phyloP scores from a whole-genome alignment of 2,113 vertebrate species.

The Rhea americana region DNA sequence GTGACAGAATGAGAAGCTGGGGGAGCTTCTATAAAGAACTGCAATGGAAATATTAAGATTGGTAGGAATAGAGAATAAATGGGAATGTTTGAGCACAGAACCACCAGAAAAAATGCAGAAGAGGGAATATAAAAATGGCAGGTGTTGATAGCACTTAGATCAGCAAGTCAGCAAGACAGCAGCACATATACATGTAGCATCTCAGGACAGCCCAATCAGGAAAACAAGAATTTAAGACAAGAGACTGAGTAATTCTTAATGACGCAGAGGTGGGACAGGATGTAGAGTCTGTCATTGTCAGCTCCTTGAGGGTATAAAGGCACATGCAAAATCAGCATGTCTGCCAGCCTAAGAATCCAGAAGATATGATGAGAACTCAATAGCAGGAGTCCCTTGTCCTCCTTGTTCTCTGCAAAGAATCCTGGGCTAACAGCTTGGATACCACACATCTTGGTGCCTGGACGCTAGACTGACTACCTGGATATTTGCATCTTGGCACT shows the following conservation, averaged over 20 bases:
- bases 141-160: not conserved
- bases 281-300: not conserved
- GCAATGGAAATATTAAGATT: not conserved
- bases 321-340: not conserved
- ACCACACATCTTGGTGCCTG: not conserved
- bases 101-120: not conserved
- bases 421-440: rapidly evolving
- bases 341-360: not conserved
- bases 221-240: not conserved
- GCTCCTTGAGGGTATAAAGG: not conserved
- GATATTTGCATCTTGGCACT: not conserved
- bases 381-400: not conserved
- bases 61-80: not conserved
- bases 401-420: not conserved
- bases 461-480: not conserved
- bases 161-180: not conserved
- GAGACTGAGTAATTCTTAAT: not conserved
- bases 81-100: not conserved
- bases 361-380: not conserved
- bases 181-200: not conserved
- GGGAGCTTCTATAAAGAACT: not conserved
- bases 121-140: not conserved
- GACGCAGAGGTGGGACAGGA: not conserved
- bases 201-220: not conserved
- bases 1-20: rapidly evolving